Percentiles rank a stretch among this genome's conserved stretches.
Conservation (phyloP, 2,113 vertebrate genomes). For the Labrus mixtus region DNA sequence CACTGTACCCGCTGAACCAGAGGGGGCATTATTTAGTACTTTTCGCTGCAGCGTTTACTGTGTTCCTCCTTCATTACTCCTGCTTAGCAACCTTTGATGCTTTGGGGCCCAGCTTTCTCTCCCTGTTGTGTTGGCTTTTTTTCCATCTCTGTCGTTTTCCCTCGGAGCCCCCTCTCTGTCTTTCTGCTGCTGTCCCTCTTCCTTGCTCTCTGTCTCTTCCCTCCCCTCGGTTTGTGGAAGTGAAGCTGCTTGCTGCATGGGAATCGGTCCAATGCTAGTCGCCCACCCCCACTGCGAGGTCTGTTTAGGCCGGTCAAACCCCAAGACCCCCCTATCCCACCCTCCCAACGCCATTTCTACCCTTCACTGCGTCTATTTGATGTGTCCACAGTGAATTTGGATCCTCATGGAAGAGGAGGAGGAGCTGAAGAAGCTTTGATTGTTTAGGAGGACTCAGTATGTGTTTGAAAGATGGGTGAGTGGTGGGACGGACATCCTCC, state of each 20-base stretch:
- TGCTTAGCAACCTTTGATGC: conserved; percentile 87
- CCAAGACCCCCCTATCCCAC: conserved; percentile 11
- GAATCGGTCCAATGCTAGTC: conserved; percentile 73
- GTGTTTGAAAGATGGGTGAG: conserved; percentile 69
- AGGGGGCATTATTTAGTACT: conserved; percentile 70
- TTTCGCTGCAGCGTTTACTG: conserved; percentile 73
- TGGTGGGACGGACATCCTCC: conserved; percentile 77
- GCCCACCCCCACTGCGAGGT: conserved; percentile 72
- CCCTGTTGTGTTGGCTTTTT: conserved; percentile 61
- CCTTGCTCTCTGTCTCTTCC: conserved; percentile 62
- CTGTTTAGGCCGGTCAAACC: conserved; percentile 72
- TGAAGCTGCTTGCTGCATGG: conserved; percentile 75
- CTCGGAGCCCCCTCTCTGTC: conserved; percentile 68
- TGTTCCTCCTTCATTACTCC: conserved; percentile 77
- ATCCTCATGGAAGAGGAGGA: conserved; percentile 57
- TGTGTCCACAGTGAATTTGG: conserved; percentile 72
- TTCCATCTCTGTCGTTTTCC: conserved; percentile 61
- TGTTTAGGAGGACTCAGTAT: conserved; percentile 75
- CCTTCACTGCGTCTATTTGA: conserved; percentile 79
- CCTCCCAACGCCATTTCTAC: conserved; percentile 61
- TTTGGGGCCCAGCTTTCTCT: conserved; percentile 77
- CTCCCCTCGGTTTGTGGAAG: conserved; percentile 72
- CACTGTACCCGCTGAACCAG: conserved; percentile 65
- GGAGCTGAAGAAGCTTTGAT: conserved; percentile 71
- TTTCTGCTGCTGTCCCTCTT: conserved; percentile 73